Evolutionary conservation across 2,113 vertebrate species (phyloP), one percentile per base, ranked within the genome.

Genomic region (Caranx melampygus): DNA sequence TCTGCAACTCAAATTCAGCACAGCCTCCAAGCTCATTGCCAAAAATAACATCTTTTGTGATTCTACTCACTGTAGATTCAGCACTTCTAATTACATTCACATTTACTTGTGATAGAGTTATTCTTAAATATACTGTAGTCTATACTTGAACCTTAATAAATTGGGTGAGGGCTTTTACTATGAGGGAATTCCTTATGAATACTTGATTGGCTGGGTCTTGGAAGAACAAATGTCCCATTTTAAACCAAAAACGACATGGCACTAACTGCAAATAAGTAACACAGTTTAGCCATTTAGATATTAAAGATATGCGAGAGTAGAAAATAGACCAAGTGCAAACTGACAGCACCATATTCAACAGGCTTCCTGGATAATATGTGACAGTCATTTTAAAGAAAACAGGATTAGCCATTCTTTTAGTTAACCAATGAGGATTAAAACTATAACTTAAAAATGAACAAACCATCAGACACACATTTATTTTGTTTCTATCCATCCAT

Each of bases 171-270:
- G 9, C 9, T 51, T 7, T 15, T 14, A n/a, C 20, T 8, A 34
- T 34, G 8, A 44, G n/a, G 3, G 31, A 45, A 40, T 20, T 75
- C 37, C 15, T 64, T n/a, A 59, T 72, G 47, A 67, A 73, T 57
- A 59, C 31, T 37, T 45, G 14, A 40, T 16, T 65, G 52, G 13
- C 52, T 42, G 13, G n/a, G 8, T n/a, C 45, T 66, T 0, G 8
- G 45, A 47, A 18, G 18, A 2, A 20, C 12, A 37, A 34, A 5
- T 47, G 31, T 45, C 35, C 18, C 5, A 44, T 63, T 78, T 59
- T 42, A 15, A 47, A 13, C 15, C 1, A 4, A 34, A 26, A 20
- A 58, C 33, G n/a, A 33, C 49, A 8, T 14, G 37, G 31, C 44
- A 44, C 34, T 2, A 15, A n/a, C 40, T 65, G 21, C 54, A 68